Percentiles rank a stretch among this genome's conserved stretches.
These are phyloP conservation scores for Glossophaga mutica DNA, from an alignment of 2,797 vertebrate species.

Conservation along the genomic window DNA sequence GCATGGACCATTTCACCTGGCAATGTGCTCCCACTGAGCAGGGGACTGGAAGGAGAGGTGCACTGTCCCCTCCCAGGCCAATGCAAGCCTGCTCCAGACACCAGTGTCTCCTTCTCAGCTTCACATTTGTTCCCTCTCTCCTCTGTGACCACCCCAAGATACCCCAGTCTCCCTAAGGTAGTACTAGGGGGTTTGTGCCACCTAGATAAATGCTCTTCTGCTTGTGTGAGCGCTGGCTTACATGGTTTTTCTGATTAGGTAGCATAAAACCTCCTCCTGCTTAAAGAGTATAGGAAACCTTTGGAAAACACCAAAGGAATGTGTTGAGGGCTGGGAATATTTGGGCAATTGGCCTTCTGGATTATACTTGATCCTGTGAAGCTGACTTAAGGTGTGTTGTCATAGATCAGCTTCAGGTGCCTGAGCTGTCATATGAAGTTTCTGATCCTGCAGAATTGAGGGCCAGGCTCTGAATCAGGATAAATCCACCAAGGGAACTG, in stretches of 20 bases:
- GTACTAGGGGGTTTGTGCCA: background rate
- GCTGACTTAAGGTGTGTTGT: background rate
- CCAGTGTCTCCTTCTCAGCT: background rate
- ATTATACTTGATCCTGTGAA: background rate
- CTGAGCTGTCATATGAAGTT: background rate
- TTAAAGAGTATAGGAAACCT: background rate
- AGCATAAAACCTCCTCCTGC: background rate
- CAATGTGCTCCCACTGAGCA: background rate
- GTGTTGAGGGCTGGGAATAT: background rate
- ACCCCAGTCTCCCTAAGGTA: background rate
- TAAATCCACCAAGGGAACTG: background rate
- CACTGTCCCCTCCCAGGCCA: background rate
- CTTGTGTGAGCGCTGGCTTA: background rate
- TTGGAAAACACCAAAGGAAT: background rate
- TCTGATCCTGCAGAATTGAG: background rate
- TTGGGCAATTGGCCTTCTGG: background rate
- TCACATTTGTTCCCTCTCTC: background rate
- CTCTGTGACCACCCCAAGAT: background rate
- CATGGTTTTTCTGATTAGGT: background rate
- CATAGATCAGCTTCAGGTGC: background rate
- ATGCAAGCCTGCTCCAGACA: background rate
- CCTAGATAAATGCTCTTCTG: background rate
- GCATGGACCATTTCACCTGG: background rate
- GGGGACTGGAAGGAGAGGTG: background rate
- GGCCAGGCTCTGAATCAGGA: background rate